phyloP scores from a whole-genome alignment of 2,797 vertebrate species.

The Ctenochaetus hawaiiensis region DNA sequence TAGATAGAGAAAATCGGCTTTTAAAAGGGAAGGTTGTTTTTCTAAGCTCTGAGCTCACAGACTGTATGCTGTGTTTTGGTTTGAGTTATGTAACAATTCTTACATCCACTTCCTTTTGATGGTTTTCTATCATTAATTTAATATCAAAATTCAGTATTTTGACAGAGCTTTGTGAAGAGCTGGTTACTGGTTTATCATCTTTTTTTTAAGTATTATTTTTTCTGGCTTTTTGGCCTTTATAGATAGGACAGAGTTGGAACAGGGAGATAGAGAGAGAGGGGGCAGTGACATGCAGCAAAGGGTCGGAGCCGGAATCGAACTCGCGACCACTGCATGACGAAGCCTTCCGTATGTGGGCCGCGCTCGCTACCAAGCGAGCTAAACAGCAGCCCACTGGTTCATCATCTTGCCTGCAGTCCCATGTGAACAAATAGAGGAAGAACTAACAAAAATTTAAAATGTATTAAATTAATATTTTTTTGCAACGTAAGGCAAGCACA shows the following conservation, averaged over 20 bases:
- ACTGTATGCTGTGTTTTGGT: not conserved
- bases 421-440: not conserved
- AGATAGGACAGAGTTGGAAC: no score
- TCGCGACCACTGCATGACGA: no score
- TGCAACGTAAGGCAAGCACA: no score
- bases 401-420: not conserved
- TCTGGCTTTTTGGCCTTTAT: no score
- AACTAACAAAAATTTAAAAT: not conserved
- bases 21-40: constrained; percentile 11
- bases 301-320: no score
- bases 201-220: no score
- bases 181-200: constrained; percentile 4
- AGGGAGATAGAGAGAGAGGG: no score
- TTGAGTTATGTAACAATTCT: not conserved
- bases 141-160: not conserved
- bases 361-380: no score
- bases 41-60: not conserved
- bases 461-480: no score
- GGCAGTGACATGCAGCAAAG: no score
- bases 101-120: constrained; percentile 6
- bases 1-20: constrained; percentile 2
- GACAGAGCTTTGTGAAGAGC: not conserved
- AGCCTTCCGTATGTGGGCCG: no score
- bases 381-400: no score
- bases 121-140: constrained; percentile 6